Conservation (phyloP, 2,113 vertebrate species). For the Pangasianodon hypophthalmus region DNA sequence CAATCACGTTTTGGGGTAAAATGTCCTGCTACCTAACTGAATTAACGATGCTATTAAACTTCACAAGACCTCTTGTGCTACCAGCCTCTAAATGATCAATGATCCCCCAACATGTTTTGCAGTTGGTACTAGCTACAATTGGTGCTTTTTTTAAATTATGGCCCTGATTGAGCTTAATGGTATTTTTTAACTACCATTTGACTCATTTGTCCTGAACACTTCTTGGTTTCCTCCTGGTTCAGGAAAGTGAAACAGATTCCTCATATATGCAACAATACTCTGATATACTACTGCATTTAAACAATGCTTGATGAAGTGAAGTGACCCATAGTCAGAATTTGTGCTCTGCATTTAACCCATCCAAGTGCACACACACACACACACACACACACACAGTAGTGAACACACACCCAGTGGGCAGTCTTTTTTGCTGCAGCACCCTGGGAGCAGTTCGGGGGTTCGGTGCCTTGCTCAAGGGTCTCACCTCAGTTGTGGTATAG, state of each 20-base stretch:
- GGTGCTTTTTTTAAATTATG: background rate
- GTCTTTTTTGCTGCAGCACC: no score
- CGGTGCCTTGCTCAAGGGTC: no score
- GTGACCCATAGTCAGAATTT: no score
- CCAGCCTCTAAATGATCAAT: background rate
- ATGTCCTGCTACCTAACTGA: background rate
- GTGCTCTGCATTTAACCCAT: no score
- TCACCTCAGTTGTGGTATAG: no score
- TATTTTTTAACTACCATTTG: background rate
- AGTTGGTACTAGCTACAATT: background rate
- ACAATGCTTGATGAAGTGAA: background rate
- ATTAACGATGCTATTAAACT: background rate
- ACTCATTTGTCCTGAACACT: background rate
- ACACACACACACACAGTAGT: no score
- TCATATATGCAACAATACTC: background rate
- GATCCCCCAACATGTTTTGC: background rate
- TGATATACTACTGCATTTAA: background rate
- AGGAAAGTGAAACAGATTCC: background rate
- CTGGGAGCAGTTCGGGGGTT: no score
- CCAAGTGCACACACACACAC: no score
- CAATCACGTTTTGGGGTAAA: background rate
- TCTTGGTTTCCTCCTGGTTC: background rate
- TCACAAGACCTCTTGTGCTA: background rate
- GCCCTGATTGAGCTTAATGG: background rate
- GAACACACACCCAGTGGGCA: no score